These are phyloP conservation scores for Graphium colonna DNA, from an alignment of 2,888 invertebrate genomes.

Conservation along the genomic window DNA sequence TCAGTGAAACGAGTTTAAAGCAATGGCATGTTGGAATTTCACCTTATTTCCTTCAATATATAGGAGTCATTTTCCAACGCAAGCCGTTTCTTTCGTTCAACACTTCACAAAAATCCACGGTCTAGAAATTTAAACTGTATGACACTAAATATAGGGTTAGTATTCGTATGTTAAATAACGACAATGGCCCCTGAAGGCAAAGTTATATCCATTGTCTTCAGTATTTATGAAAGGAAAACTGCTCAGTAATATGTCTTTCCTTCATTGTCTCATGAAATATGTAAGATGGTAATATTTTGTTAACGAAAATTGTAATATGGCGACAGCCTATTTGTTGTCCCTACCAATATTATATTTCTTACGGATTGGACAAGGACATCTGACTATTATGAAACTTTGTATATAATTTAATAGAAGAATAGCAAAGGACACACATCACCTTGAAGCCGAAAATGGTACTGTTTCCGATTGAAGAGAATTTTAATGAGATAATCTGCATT, in stretches of 20 bases:
- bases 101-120: too few species aligned
- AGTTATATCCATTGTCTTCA: conserved; percentile 17
- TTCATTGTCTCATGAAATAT: conserved; percentile 7
- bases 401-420: too few species aligned
- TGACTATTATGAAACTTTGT: too few species aligned
- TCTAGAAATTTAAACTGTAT: background rate
- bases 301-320: background rate
- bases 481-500: too few species aligned
- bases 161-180: background rate
- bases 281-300: background rate
- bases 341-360: too few species aligned
- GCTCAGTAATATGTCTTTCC: background rate
- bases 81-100: background rate
- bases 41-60: too few species aligned
- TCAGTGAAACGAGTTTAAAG: conserved; percentile 13
- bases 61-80: conserved; percentile 2
- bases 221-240: conserved; percentile 5
- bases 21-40: too few species aligned
- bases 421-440: too few species aligned
- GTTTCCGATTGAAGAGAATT: too few species aligned
- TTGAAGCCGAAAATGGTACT: too few species aligned
- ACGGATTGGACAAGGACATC: too few species aligned
- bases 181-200: background rate
- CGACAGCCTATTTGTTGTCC: too few species aligned
- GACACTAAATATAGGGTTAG: background rate